A percentile compares a stretch with the other conserved stretches of the same genome.
Conservation (phyloP, 1,140 invertebrate genomes). For the Zeugodacus cucurbitae region DNA sequence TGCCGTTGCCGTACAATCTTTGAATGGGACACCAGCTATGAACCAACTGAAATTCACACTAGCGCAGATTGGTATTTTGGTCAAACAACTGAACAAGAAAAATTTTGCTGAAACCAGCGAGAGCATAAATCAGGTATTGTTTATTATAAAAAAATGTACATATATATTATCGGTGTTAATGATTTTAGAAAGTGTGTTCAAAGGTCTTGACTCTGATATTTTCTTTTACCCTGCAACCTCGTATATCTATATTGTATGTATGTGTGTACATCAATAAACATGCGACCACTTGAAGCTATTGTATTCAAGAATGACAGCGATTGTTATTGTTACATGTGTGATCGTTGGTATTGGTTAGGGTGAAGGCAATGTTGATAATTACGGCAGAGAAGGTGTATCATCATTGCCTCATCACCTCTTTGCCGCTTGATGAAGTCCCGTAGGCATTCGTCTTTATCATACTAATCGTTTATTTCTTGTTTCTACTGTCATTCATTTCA, state of each 20-base stretch:
- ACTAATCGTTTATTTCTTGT: not conserved
- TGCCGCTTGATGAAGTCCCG: not conserved
- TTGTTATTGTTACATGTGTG: not conserved
- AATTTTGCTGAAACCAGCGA: constrained; percentile 84
- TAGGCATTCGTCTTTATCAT: not conserved
- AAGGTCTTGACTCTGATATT: not conserved
- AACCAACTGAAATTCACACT: constrained; percentile 46
- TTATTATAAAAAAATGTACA: constrained; percentile 43
- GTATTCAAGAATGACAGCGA: not conserved
- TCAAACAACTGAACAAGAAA: constrained; percentile 95
- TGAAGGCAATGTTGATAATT: not conserved
- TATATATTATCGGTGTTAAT: too few species aligned
- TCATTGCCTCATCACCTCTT: not conserved
- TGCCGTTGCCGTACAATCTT: constrained; percentile 43
- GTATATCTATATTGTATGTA: not conserved
- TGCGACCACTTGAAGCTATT: not conserved
- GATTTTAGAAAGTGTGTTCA: not conserved
- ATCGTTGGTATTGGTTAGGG: not conserved
- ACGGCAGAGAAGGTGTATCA: not conserved
- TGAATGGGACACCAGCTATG: constrained; percentile 46
- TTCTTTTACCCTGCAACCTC: not conserved
- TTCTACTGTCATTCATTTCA: not conserved
- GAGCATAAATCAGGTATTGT: constrained; percentile 67
- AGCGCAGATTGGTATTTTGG: constrained; percentile 94
- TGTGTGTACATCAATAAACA: not conserved